A percentile compares a stretch with the other conserved stretches of the same genome.
Evolutionary conservation across 35 echinoderm and acorn worm genomes (phyloP).

Genomic region (Stichopus chloronotus): DNA sequence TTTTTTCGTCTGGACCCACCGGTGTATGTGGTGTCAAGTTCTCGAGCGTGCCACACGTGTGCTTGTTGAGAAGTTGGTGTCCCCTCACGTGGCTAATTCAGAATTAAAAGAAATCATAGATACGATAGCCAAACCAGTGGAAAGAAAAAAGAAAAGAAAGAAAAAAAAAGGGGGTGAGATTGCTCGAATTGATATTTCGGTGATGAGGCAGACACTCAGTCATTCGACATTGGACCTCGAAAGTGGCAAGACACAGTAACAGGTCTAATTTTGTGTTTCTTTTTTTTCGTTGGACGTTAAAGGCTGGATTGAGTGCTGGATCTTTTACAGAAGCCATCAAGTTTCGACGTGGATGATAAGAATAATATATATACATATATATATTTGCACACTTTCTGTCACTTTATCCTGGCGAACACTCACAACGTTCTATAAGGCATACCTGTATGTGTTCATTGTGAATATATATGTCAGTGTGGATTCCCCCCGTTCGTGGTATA

Average conservation of each 20-base stretch:
- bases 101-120: slow-evolving; percentile 16
- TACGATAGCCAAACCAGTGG: slow-evolving; percentile 13
- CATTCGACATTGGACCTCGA: slow-evolving; percentile 40
- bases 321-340: no score
- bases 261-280: no score
- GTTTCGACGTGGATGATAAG: no score
- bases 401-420: no score
- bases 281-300: no score
- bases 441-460: no score
- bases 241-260: background rate
- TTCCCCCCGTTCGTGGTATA: no score
- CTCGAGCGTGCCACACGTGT: slow-evolving; percentile 45
- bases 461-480: no score
- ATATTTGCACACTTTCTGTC: no score
- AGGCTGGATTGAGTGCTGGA: no score
- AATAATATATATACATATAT: no score
- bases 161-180: background rate
- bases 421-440: no score
- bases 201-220: background rate
- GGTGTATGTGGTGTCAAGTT: slow-evolving; percentile 34
- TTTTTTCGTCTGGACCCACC: slow-evolving; percentile 25
- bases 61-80: slow-evolving; percentile 15
- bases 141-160: background rate
- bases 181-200: slow-evolving; percentile 35
- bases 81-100: slow-evolving; percentile 35